These are phyloP conservation scores for Drosophila trichaetosa DNA, from an alignment of 2,888 invertebrate genomes.

Conservation along the genomic window DNA sequence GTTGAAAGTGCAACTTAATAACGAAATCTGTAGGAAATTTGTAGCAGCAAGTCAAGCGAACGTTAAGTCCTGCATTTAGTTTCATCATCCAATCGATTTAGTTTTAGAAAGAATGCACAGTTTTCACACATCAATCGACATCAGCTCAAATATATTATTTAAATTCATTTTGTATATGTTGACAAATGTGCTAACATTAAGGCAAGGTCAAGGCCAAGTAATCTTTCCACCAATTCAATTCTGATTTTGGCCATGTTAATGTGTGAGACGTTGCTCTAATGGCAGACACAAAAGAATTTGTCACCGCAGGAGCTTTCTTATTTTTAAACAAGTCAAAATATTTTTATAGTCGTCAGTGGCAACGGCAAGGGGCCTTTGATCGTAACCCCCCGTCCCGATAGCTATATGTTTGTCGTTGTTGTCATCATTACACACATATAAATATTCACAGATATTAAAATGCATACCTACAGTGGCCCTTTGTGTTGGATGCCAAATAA, in stretches of 20 bases:
- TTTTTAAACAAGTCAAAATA: slow-evolving; percentile 19
- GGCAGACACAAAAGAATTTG: slow-evolving; percentile 3
- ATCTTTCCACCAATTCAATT: not conserved
- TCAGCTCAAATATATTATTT: not conserved
- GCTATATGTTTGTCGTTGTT: slow-evolving; percentile 13
- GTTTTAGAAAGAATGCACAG: not conserved
- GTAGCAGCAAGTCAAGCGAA: not conserved
- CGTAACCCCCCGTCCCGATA: slow-evolving; percentile 4
- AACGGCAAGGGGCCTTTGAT: slow-evolving; percentile 50
- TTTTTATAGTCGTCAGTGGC: slow-evolving; percentile 7
- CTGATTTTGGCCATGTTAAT: slow-evolving; percentile 8
- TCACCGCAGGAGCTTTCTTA: slow-evolving; percentile 10
- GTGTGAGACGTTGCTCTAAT: not conserved
- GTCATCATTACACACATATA: slow-evolving; percentile 45
- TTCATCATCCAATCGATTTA: not conserved
- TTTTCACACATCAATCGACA: not conserved
- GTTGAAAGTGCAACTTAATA: not conserved
- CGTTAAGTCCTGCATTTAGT: not conserved
- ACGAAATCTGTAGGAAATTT: not conserved
- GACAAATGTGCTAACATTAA: not conserved
- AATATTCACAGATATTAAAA: slow-evolving; percentile 75
- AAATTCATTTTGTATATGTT: not conserved
- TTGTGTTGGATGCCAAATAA: slow-evolving; percentile 60
- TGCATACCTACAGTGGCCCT: slow-evolving; percentile 52
- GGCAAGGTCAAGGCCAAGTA: not conserved